These are phyloP conservation scores for Platerodrilus igneus DNA, from an alignment of 2,888 invertebrate genomes.

Conservation along the genomic window DNA sequence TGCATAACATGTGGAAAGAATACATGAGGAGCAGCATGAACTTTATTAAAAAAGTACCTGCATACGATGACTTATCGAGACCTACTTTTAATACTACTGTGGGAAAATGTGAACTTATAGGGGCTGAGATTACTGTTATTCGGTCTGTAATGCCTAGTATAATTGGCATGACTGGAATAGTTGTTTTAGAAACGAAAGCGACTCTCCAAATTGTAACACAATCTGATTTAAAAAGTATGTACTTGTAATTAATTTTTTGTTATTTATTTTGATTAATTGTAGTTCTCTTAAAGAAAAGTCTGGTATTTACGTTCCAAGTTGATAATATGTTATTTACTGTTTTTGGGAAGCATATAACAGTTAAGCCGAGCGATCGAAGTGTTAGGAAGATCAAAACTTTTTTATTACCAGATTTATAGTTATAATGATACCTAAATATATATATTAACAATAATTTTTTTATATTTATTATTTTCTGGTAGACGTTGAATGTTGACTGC, in stretches of 20 bases:
- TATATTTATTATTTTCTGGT: too few species aligned
- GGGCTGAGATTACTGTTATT: conserved; percentile 62
- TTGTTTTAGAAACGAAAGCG: conserved; percentile 75
- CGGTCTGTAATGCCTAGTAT: conserved; percentile 67
- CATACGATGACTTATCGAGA: conserved; percentile 46
- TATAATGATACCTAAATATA: too few species aligned
- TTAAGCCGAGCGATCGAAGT: conserved; percentile 74
- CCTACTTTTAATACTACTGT: conserved; percentile 53
- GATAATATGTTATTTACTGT: conserved; percentile 61
- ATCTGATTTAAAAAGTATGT: conserved; percentile 60
- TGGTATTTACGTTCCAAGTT: conserved; percentile 68
- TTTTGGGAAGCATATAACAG: conserved; percentile 76
- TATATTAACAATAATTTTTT: too few species aligned
- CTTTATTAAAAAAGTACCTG: conserved; percentile 44
- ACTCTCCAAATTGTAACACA: conserved; percentile 71
- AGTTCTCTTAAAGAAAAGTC: conserved; percentile 76
- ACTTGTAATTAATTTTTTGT: conserved; percentile 12
- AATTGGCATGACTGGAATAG: conserved; percentile 65
- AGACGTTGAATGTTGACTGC: too few species aligned
- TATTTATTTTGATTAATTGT: conserved; percentile 39
- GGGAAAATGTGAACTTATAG: conserved; percentile 68
- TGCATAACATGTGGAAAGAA: conserved; percentile 66
- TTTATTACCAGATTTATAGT: conserved; percentile 57
- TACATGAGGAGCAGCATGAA: conserved; percentile 65
- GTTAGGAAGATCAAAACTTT: conserved; percentile 73